These are phyloP conservation scores for Habrosyne pyritoides DNA, from an alignment of 2,888 invertebrate genomes.

Conservation along the genomic window DNA sequence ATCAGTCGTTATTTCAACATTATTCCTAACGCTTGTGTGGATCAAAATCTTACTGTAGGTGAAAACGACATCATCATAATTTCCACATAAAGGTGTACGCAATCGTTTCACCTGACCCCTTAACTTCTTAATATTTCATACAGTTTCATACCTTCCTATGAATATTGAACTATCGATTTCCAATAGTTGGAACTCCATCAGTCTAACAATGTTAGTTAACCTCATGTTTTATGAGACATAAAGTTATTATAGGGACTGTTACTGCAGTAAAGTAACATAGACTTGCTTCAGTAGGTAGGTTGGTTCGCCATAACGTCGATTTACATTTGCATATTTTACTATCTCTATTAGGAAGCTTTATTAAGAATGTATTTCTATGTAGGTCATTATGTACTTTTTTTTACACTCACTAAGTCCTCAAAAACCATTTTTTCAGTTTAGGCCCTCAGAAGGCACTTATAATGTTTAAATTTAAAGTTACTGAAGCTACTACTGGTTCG, in stretches of 20 bases:
- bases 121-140: not conserved
- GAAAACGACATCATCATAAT: no score
- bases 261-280: not conserved
- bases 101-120: not conserved
- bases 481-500: no score
- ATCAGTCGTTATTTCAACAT: no score
- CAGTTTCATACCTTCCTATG: not conserved
- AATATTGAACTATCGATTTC: not conserved
- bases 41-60: no score
- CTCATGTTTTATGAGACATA: not conserved
- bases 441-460: no score
- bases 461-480: no score
- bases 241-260: not conserved
- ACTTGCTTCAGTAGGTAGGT: not conserved
- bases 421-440: no score
- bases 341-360: not conserved
- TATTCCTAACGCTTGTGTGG: no score
- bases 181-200: not conserved
- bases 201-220: not conserved
- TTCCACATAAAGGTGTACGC: no score
- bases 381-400: not conserved
- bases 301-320: not conserved
- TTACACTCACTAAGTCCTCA: not conserved
- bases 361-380: not conserved
- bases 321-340: not conserved